Evolutionary conservation across 2,888 invertebrate species (phyloP).

Genomic region (Eilema caniola): DNA sequence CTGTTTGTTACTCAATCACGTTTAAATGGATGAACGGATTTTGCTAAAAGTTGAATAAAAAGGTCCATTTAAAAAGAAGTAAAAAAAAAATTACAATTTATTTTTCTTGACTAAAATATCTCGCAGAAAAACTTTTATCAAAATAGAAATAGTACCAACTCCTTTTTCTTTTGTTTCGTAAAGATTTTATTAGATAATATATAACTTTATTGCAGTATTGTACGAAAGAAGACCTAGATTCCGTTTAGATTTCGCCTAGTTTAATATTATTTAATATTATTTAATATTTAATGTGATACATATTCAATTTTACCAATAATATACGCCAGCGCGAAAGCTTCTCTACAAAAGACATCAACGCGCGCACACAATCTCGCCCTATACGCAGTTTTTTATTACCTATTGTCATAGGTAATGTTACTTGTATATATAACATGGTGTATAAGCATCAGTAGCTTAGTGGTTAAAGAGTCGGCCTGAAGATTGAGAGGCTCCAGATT

Average conservation of each 20-base stretch:
- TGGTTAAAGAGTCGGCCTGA: no score
- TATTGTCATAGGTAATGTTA: background rate
- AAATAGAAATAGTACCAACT: background rate
- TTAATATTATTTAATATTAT: no score
- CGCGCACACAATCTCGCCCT: slow-evolving; percentile 28
- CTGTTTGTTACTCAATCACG: background rate
- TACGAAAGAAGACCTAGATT: slow-evolving; percentile 9
- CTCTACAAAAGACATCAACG: slow-evolving; percentile 68
- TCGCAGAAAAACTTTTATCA: background rate
- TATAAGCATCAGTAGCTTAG: background rate
- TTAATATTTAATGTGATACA: background rate
- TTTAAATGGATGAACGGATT: background rate
- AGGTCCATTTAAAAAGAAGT: no score
- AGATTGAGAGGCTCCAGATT: no score
- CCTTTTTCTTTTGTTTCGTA: slow-evolving; percentile 2
- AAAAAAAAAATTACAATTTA: no score
- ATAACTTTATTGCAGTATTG: slow-evolving; percentile 4
- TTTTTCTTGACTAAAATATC: no score
- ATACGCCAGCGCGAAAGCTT: slow-evolving; percentile 21
- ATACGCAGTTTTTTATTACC: background rate
- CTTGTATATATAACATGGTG: background rate
- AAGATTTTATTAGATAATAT: slow-evolving; percentile 10
- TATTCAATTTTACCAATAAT: background rate
- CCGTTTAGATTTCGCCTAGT: background rate
- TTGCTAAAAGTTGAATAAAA: background rate